These are phyloP conservation scores for Chionoecetes opilio DNA, from an alignment of 1,140 invertebrate species.

Conservation along the genomic window DNA sequence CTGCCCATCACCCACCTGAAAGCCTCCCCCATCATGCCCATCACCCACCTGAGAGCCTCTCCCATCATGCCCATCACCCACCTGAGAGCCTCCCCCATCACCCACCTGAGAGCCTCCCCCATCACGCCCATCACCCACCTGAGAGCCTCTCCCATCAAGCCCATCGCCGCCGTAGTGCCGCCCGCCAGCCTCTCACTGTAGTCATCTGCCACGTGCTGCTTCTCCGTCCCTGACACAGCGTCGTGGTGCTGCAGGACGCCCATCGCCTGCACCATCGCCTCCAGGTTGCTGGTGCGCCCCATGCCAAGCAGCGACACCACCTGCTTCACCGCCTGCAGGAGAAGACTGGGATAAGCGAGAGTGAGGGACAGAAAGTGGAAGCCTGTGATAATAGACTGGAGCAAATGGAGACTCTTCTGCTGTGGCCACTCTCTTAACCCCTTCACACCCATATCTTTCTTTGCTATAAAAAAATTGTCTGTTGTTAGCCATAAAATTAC, in stretches of 20 bases:
- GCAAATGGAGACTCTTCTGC: too few species aligned
- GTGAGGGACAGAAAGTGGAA: too few species aligned
- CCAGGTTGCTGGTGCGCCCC: constrained; percentile 51
- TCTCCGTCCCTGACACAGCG: constrained; percentile 91
- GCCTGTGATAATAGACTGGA: too few species aligned
- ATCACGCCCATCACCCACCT: constrained; percentile 46
- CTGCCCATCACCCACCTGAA: too few species aligned
- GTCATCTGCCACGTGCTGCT: constrained; percentile 94
- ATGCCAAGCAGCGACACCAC: constrained; percentile 61
- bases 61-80: too few species aligned
- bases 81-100: too few species aligned
- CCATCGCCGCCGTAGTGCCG: constrained; percentile 86
- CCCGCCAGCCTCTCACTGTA: constrained; percentile 90
- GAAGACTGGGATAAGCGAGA: not conserved
- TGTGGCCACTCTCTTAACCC: too few species aligned
- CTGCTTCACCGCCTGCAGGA: constrained; percentile 78
- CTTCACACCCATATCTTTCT: too few species aligned
- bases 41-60: too few species aligned
- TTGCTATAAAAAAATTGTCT: too few species aligned
- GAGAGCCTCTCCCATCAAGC: constrained; percentile 84
- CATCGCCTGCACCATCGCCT: constrained; percentile 83
- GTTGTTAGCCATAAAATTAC: too few species aligned
- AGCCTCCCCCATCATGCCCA: too few species aligned
- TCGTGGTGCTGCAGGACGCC: constrained; percentile 88
- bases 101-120: not conserved